Percentiles rank a stretch among this genome's conserved stretches.
Conservation (phyloP, 92 coral and sea anemone species). For the Zoanthus sansibaricus region DNA sequence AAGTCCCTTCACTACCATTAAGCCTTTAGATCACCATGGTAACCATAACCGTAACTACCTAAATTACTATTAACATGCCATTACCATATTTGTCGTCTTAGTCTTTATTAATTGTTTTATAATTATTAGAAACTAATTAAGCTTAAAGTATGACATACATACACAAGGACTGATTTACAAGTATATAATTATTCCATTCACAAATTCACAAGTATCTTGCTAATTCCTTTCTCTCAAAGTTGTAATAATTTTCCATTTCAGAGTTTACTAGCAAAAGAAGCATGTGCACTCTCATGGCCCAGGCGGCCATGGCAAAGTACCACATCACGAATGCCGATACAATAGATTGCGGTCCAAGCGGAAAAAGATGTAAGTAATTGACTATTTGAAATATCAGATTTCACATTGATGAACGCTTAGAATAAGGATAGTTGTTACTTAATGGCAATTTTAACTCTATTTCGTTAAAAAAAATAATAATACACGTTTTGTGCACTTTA, state of each 20-base stretch:
- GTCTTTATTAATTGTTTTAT: no score
- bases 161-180: no score
- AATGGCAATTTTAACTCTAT: not conserved
- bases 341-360: slow-evolving; percentile 17
- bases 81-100: no score
- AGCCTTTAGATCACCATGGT: no score
- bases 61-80: no score
- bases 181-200: no score
- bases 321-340: not conserved
- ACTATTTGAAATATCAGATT: not conserved
- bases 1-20: no score
- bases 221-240: not conserved
- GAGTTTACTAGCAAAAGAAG: slow-evolving; percentile 29
- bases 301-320: slow-evolving; percentile 3
- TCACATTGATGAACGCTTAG: not conserved
- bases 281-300: slow-evolving; percentile 4
- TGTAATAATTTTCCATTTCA: not conserved
- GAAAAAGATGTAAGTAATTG: slow-evolving; percentile 29
- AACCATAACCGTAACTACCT: no score
- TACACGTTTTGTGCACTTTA: no score
- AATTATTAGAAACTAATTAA: no score
- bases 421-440: not conserved
- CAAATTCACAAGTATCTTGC: not conserved
- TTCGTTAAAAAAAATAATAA: no score
- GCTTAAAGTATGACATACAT: no score